Percentiles rank a stretch among this genome's conserved stretches.
Conservation (phyloP, 23 tunicate genomes). For the Trididemnum nubilum region DNA sequence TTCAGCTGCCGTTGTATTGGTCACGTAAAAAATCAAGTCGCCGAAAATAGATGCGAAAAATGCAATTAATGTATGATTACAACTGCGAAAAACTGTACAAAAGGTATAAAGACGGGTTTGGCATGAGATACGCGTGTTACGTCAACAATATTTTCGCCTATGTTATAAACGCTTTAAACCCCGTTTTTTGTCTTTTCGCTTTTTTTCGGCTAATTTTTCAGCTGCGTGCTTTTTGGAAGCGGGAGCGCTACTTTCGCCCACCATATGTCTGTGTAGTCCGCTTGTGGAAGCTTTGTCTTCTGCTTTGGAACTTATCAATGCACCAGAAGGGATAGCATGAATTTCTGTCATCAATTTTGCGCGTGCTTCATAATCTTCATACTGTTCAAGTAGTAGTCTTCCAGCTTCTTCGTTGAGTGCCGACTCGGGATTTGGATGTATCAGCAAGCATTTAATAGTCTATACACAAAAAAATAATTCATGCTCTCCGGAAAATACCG, state of each 20-base stretch:
- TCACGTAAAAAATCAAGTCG: too few relatives aligned
- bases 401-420: slow-evolving; percentile 98
- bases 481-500: too few relatives aligned
- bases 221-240: slow-evolving; percentile 83
- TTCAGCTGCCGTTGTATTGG: too few relatives aligned
- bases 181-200: slow-evolving; percentile 80
- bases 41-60: too few relatives aligned
- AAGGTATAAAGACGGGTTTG: too few relatives aligned
- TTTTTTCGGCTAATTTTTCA: slow-evolving; percentile 80
- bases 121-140: too few relatives aligned
- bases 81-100: too few relatives aligned
- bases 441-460: slow-evolving; percentile 89
- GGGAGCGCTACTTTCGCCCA: slow-evolving; percentile 40
- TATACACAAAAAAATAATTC: slow-evolving; percentile 23
- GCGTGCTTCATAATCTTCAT: slow-evolving; percentile 70
- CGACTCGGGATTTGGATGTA: slow-evolving; percentile 98
- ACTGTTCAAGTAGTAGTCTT: slow-evolving; percentile 71
- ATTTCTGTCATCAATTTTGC: slow-evolving; percentile 94
- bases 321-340: slow-evolving; percentile 64
- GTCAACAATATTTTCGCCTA: too few relatives aligned
- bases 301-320: background rate
- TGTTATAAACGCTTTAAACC: slow-evolving; percentile 84
- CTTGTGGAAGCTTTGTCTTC: slow-evolving; percentile 84
- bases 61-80: too few relatives aligned
- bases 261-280: slow-evolving; percentile 35